These are phyloP conservation scores for Melanerpes aurifrons DNA, from an alignment of 2,113 vertebrate species.

Conservation along the genomic window DNA sequence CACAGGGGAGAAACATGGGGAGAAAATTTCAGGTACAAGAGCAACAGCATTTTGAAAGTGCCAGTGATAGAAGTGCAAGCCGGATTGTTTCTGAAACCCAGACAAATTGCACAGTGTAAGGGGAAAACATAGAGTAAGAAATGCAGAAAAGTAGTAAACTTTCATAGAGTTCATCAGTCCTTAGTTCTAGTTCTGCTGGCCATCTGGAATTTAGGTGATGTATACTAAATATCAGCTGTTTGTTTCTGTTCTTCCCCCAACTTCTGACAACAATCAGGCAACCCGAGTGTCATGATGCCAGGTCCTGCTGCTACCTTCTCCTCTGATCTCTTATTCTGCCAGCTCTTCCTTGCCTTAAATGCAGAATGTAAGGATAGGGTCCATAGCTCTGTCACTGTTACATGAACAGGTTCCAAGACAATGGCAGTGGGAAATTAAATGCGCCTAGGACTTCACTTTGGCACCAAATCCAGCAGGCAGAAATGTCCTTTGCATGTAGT, in stretches of 20 bases:
- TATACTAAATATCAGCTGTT: background rate
- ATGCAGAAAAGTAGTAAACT: background rate
- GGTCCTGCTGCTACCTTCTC: background rate
- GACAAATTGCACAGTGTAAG: background rate
- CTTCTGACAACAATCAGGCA: background rate
- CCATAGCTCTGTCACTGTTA: background rate
- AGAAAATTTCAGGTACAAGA: background rate
- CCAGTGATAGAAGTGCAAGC: background rate
- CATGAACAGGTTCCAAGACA: background rate
- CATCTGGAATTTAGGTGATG: background rate
- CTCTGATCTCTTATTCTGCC: background rate
- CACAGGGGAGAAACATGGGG: background rate
- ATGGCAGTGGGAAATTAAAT: background rate
- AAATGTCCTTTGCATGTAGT: background rate
- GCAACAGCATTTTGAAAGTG: background rate
- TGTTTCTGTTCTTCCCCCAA: background rate
- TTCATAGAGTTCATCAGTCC: background rate
- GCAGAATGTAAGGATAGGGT: background rate
- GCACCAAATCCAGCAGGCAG: background rate
- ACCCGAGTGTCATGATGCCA: fast-evolving
- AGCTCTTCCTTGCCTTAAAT: background rate
- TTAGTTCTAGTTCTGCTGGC: background rate
- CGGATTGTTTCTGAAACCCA: background rate
- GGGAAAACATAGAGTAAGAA: background rate
- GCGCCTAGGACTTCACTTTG: background rate